Conservation (phyloP, 2,888 invertebrate genomes). For the Caenorhabditis drosophilae region DNA sequence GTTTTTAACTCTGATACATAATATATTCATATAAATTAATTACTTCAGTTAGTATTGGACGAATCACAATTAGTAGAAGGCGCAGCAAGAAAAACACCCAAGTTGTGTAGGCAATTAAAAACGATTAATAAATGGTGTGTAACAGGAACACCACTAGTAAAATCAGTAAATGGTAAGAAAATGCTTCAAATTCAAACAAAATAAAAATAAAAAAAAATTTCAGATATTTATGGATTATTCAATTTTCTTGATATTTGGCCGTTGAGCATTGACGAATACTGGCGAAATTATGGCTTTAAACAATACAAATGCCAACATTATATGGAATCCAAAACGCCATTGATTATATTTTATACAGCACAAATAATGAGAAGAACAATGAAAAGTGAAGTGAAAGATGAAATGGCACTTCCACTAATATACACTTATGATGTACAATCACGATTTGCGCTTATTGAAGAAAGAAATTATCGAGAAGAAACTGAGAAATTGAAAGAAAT, state of each 20-base stretch:
- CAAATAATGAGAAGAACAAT: no score
- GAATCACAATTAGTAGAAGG: slow-evolving; percentile 83
- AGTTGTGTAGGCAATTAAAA: slow-evolving; percentile 75
- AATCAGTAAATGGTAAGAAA: slow-evolving; percentile 74
- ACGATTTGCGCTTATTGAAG: slow-evolving; percentile 79
- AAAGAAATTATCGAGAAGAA: slow-evolving; percentile 75
- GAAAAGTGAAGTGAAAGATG: no score
- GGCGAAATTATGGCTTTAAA: slow-evolving; percentile 60
- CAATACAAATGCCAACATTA: no score
- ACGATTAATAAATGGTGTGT: slow-evolving; percentile 78
- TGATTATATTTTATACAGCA: no score
- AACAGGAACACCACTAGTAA: slow-evolving; percentile 80
- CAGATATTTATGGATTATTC: slow-evolving; percentile 35
- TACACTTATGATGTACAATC: no score
- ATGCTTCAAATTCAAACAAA: no score
- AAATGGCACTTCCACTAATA: no score
- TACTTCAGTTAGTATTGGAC: slow-evolving; percentile 72
- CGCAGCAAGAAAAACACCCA: slow-evolving; percentile 74
- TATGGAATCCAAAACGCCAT: no score
- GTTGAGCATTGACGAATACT: slow-evolving; percentile 15
- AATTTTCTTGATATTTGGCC: slow-evolving; percentile 37
- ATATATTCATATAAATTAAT: slow-evolving; percentile 2
- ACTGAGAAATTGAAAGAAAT: slow-evolving; percentile 6
- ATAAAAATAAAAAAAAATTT: no score
- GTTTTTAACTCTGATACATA: not conserved